These are phyloP conservation scores for Prionailurus viverrinus DNA, from an alignment of 2,113 vertebrate species.

Conservation along the genomic window DNA sequence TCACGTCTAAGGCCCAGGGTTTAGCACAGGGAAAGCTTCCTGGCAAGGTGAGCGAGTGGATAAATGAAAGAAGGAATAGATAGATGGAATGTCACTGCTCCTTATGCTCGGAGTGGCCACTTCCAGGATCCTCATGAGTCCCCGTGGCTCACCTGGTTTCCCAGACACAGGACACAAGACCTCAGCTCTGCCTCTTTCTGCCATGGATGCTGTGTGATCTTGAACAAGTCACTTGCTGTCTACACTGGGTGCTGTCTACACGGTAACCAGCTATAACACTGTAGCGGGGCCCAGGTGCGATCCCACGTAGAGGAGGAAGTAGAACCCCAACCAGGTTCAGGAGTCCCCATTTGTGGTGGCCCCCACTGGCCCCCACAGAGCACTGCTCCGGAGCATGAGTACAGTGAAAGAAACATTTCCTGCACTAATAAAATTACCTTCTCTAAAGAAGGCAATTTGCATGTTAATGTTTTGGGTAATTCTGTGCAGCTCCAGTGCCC, in stretches of 20 bases:
- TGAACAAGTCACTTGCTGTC: background rate
- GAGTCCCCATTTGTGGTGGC: background rate
- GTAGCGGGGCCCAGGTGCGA: no score
- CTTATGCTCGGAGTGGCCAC: background rate
- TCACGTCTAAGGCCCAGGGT: background rate
- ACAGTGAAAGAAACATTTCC: constrained; percentile 55
- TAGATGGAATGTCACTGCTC: background rate
- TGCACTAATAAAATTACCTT: constrained; percentile 83
- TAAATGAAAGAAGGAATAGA: accelerated
- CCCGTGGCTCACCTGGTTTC: background rate
- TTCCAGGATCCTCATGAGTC: background rate
- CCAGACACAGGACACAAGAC: background rate
- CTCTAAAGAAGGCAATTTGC: constrained; percentile 84
- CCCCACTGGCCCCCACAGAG: constrained; percentile 20
- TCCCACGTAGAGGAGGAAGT: background rate
- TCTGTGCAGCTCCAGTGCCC: constrained; percentile 79
- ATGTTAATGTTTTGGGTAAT: constrained; percentile 85
- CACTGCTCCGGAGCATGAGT: background rate
- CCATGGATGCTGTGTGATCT: background rate
- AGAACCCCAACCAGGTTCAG: background rate
- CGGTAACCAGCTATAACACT: background rate
- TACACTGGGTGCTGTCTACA: accelerated
- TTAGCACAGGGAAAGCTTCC: background rate
- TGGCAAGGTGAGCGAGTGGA: background rate
- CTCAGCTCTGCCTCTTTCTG: background rate